Percentiles rank a stretch among this genome's conserved stretches.
phyloP scores from a whole-genome alignment of 2,888 invertebrate species.

The Auanema sp. region DNA sequence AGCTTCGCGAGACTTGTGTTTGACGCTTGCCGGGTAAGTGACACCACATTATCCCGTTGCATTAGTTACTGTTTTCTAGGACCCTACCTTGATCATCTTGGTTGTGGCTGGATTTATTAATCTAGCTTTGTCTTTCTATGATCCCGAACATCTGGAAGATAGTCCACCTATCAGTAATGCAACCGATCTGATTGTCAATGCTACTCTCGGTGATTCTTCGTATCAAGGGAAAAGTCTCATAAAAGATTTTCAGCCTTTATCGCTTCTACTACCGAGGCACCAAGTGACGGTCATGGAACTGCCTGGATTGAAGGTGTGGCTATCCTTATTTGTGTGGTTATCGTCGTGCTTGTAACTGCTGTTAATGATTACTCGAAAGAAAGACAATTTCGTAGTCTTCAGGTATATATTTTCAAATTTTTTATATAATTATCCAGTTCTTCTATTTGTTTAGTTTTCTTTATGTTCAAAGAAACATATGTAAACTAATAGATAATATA shows the following conservation, averaged over 20 bases:
- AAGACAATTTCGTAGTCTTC: slow-evolving; percentile 67
- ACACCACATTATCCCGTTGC: too few species aligned
- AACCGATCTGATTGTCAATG: slow-evolving; percentile 21
- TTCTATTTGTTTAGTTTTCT: neutral
- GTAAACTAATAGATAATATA: too few species aligned
- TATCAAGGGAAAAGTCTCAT: too few species aligned
- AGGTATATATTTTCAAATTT: slow-evolving; percentile 24
- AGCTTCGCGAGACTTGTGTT: slow-evolving; percentile 50
- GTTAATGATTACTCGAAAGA: slow-evolving; percentile 70
- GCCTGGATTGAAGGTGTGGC: slow-evolving; percentile 70
- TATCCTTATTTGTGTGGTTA: slow-evolving; percentile 68
- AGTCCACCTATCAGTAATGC: slow-evolving; percentile 8
- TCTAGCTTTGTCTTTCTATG: slow-evolving; percentile 60
- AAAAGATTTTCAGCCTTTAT: neutral
- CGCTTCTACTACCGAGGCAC: slow-evolving; percentile 23
- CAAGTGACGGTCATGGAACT: slow-evolving; percentile 65
- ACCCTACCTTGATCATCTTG: slow-evolving; percentile 62
- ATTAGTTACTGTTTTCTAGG: slow-evolving; percentile 30
- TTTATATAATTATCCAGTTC: too few species aligned
- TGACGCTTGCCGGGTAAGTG: slow-evolving; percentile 52
- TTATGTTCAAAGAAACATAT: slow-evolving; percentile 1
- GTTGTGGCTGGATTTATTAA: slow-evolving; percentile 60
- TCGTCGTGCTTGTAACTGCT: slow-evolving; percentile 70
- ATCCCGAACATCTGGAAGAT: slow-evolving; percentile 41
- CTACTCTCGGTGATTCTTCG: slow-evolving; percentile 17